Percentiles rank a stretch among this genome's conserved stretches.
These are phyloP conservation scores for Anguilla rostrata DNA, from an alignment of 2,113 vertebrate species.

Conservation along the genomic window DNA sequence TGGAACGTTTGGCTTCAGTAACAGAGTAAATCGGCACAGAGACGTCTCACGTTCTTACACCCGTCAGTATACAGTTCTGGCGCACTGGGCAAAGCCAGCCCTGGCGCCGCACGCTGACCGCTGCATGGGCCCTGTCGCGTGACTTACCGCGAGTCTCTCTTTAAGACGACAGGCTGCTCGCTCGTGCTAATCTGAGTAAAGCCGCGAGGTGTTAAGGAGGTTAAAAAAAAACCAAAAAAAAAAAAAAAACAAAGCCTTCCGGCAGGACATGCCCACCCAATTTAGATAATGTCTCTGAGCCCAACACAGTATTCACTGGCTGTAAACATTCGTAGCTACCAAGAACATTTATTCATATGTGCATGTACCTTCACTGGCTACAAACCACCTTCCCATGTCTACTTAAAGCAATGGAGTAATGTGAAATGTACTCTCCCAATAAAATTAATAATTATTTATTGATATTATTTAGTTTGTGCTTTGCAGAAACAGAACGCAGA, in stretches of 20 bases:
- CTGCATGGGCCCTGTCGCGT: neutral
- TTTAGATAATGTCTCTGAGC: conserved; percentile 28
- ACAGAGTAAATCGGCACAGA: neutral
- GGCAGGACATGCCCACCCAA: neutral
- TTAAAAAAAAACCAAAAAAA: conserved; percentile 13
- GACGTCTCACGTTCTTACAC: conserved; percentile 6
- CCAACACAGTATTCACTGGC: neutral
- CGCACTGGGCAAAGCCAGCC: neutral
- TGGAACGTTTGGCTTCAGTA: neutral
- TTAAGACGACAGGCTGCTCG: neutral
- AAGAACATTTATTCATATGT: neutral
- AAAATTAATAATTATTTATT: neutral
- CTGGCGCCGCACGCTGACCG: neutral
- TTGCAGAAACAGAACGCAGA: neutral
- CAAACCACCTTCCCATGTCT: too few relatives aligned
- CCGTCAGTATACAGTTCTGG: neutral
- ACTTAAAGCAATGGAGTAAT: too few relatives aligned
- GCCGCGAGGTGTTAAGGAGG: conserved; percentile 11
- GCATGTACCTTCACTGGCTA: too few relatives aligned
- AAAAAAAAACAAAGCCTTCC: neutral
- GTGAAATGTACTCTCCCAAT: too few relatives aligned
- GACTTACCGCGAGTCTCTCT: conserved; percentile 2
- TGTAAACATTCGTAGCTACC: neutral
- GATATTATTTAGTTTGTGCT: neutral
- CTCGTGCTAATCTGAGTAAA: conserved; percentile 13